These are phyloP conservation scores for Shargacucullia verbasci DNA, from an alignment of 2,888 invertebrate genomes.

Conservation along the genomic window DNA sequence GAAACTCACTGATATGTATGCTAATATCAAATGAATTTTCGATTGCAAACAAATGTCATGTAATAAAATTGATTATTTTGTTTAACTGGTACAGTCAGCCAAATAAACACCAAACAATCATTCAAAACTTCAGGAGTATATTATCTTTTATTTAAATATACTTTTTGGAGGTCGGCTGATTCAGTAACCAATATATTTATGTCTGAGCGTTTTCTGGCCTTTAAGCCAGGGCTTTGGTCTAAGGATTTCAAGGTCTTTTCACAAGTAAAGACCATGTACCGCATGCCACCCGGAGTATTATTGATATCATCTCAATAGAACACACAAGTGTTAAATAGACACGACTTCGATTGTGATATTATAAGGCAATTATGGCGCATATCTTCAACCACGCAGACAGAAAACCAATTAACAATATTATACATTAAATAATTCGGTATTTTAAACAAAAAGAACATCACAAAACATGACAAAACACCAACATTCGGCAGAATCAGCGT, in stretches of 20 bases:
- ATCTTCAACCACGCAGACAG: too few relatives aligned
- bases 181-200: constrained; percentile 4
- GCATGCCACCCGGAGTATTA: too few relatives aligned
- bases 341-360: too few relatives aligned
- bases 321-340: too few relatives aligned
- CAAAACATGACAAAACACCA: constrained; percentile 70
- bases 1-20: constrained; percentile 60
- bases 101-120: constrained; percentile 26
- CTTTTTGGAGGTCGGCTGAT: constrained; percentile 19
- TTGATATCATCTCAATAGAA: too few relatives aligned
- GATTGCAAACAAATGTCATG: constrained; percentile 28
- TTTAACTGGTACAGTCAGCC: constrained; percentile 24
- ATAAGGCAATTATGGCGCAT: too few relatives aligned
- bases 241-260: too few relatives aligned
- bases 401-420: constrained; percentile 8
- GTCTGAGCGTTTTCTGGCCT: too few relatives aligned
- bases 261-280: too few relatives aligned
- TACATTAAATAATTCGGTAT: constrained; percentile 33
- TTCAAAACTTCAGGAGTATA: constrained; percentile 8
- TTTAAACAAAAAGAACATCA: constrained; percentile 75
- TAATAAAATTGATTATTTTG: constrained; percentile 31
- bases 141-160: constrained; percentile 23
- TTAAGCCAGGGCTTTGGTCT: too few relatives aligned
- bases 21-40: constrained; percentile 38
- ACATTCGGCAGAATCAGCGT: constrained; percentile 67